phyloP scores from a whole-genome alignment of 2,113 vertebrate genomes.

The Leucopternis melanops region DNA sequence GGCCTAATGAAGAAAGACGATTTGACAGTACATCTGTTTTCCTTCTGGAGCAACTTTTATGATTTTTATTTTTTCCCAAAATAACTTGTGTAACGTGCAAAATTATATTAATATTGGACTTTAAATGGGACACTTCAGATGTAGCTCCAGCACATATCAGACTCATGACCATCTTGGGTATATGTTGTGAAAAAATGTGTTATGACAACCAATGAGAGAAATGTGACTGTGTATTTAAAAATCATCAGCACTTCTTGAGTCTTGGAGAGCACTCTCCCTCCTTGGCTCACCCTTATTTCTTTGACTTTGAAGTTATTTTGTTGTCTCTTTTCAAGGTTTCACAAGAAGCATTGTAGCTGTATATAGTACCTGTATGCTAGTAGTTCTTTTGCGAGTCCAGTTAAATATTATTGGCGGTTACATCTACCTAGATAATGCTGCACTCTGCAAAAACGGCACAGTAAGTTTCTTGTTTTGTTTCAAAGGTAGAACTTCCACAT shows the following conservation, averaged over 20 bases:
- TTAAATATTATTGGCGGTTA: constrained; percentile 97
- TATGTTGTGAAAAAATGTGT: neutral
- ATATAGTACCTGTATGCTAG: constrained; percentile 96
- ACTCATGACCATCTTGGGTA: neutral
- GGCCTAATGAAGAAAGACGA: neutral
- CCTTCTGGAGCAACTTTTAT: neutral
- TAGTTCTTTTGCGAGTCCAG: constrained; percentile 90
- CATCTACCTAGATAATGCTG: constrained; percentile 93
- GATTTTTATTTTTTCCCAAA: neutral
- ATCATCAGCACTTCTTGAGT: neutral
- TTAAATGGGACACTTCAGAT: neutral
- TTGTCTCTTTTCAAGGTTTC: constrained; percentile 78
- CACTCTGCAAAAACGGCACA: constrained; percentile 75
- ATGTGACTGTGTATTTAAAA: neutral
- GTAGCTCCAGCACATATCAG: neutral
- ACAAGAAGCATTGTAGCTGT: constrained; percentile 89
- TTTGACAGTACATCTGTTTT: neutral
- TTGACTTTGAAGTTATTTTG: neutral
- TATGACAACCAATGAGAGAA: neutral
- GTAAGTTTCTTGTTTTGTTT: constrained; percentile 65
- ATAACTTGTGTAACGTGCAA: neutral
- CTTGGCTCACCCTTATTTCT: neutral
- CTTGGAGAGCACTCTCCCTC: neutral
- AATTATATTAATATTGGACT: neutral
- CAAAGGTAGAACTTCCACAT: neutral